Base-by-base conservation (phyloP, 2,888 invertebrate species). In the Strigamia crassipes region DNA sequence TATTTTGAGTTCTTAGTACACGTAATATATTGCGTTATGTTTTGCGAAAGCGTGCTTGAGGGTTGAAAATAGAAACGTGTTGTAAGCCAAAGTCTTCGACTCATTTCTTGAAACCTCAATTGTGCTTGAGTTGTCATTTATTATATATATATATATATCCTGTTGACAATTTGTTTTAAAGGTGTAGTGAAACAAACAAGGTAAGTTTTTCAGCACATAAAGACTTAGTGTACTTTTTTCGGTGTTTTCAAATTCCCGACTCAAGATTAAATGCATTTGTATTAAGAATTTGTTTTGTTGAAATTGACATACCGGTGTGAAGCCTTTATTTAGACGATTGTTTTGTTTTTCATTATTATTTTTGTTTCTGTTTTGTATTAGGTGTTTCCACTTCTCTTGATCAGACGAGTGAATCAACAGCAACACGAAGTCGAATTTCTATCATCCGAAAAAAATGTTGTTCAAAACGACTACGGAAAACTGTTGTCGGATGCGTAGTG, bases 401-500 rank as follows among this genome's bases (percentile, higher is more conserved):
- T 51, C 51, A 51, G n/a, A 4, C 51, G 51, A 51, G 51, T 8
- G 51, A 51, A 51, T 51, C 51, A n/a, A 51, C 51, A 15, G n/a
- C 51, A 51, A 51, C 51, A 1, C 13, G 51, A 51, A 51, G 51
- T 51, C 51, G 51, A 51, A 18, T 51, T 81, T 51, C 51, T n/a
- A 51, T 51, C n/a, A 51, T 51, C 41, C 80, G 82, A 6, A 51
- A 81, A 15, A 46, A 66, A 13, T 83, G 83, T 77, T 66, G 78
- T 21, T 51, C 38, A 42, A 81, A 82, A 42, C 42, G 73, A 23
- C 56, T 82, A 31, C 81, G 83, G 18, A 83, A 95, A 95, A 94
- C 96, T 87, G 95, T 95, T 87, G 94, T 93, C 87, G 96, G 96
- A 81, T 92, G 95, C 83, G 94, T 95, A 89, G 94, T 96, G 83